Conservation (phyloP, 2,888 invertebrate genomes). For the Anthoptus insignis region DNA sequence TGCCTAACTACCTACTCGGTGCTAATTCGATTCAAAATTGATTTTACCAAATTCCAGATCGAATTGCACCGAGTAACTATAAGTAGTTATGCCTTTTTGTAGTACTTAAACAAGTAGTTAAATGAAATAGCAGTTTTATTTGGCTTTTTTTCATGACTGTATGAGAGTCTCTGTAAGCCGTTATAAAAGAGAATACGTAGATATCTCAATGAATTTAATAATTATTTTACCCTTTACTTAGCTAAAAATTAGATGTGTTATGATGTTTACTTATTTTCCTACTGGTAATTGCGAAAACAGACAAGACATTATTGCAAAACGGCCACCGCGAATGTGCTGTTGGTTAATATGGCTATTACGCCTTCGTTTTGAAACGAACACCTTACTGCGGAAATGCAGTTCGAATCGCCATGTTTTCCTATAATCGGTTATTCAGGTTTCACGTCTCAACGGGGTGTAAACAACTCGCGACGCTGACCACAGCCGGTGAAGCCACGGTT, state of each 20-base stretch:
- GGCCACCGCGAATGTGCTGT: constrained; percentile 45
- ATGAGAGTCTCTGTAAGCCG: no score
- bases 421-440: constrained; percentile 64
- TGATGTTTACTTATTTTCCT: constrained; percentile 52
- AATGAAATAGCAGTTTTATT: no score
- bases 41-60: no score
- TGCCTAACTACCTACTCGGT: no score
- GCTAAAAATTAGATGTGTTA: constrained; percentile 12
- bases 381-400: constrained; percentile 49
- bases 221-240: not conserved
- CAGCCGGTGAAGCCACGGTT: constrained; percentile 79
- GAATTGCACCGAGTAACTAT: no score
- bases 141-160: no score
- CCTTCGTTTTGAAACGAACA: constrained; percentile 66
- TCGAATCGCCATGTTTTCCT: constrained; percentile 65
- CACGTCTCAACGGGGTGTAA: constrained; percentile 61
- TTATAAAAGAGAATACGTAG: no score
- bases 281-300: constrained; percentile 59
- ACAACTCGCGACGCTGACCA: constrained; percentile 62
- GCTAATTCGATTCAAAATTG: no score
- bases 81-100: no score
- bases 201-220: not conserved
- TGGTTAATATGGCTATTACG: constrained; percentile 56
- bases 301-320: constrained; percentile 57
- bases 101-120: no score